Base-by-base conservation (phyloP, 2,113 vertebrate genomes). In the Coryphaenoides rupestris region DNA sequence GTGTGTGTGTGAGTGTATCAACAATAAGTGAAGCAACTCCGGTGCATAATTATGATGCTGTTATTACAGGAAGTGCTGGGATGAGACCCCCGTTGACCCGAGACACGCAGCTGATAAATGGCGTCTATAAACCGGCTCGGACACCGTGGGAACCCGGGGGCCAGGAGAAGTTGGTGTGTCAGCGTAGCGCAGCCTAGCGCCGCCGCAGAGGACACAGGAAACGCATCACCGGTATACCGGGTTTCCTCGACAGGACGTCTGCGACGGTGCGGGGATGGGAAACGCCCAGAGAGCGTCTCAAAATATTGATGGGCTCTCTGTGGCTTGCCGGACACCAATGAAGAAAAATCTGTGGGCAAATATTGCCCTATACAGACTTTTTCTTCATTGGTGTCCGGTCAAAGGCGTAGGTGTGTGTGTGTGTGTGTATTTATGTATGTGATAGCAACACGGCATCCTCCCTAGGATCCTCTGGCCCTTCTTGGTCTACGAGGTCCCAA, bases 201-300 rank as follows among this genome's bases (percentile, higher is more conserved):
- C n/a, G n/a, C n/a, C n/a, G n/a, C n/a, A n/a, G n/a, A 21, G 63
- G 56, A 26, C 58, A 33, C 59, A 63, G 60, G 17, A 66, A 67
- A 67, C 58, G 14, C 19, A n/a, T 15, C n/a, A 71, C 74, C 50
- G 54, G 69, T 71, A 71, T 66, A 68, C 67, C 60, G 69, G 63
- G 59, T 56, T 21, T 54, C 55, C 56, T 66, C 46, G 49, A 58
- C 24, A 70, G 66, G 63, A 70, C 73, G 63, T 26, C 14, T 2
- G 23, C 55, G 58, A 62, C 63, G 2, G 24, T 21, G 7, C 33
- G 33, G 33, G n/a, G 33, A 40, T 40, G 33, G 33, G 13, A 7
- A 40, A 40, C 33, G 33, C 33, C 33, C 33, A n/a, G 33, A 40
- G 33, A 40, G 13, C 33, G 14, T 28, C 50, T 21, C 19, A 19